Evolutionary conservation across 2,888 invertebrate species (phyloP), one percentile per base, ranked within the genome.

Genomic region (Biston betularia): DNA sequence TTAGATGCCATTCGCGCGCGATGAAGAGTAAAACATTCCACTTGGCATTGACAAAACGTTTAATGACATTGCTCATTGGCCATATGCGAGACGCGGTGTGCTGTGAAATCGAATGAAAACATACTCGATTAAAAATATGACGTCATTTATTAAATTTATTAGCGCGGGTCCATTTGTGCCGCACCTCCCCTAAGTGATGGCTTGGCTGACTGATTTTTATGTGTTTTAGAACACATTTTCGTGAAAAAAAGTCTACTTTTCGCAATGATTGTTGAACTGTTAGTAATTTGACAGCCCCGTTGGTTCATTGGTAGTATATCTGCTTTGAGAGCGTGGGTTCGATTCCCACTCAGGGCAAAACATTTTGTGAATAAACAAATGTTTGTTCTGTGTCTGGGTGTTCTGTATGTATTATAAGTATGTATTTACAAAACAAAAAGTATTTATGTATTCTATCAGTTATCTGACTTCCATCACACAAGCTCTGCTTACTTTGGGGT

Each of bases 51-150:
- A 74, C 75, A 68, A 67, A 75, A 73, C 73, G 67, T 72, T 68
- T 62, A 65, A 69, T 68, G 53, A 67, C 69, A 57, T 54, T 61
- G 72, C 59, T 54, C 68, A 59, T 45, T 60, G 54, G 73, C 74
- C 76, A 75, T 76, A 75, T 75, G 77, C 72, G 76, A 58, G 59
- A 50, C 11, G 38, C 72, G 67, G 50, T 58, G 67, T 67, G 62
- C 70, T 70, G 73, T 69, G 66, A 69, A 78, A 78, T 78, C 71
- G 65, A 77, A 79, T 76, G 74, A 79, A 77, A 79, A 78, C 77
- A 77, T 74, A 73, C 78, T 75, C 70, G 71, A 73, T 72, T 69
- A 71, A 73, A 77, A 73, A 77, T 72, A 66, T 70, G 74, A 70
- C 71, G 70, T 71, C 69, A 62, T 76, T 75, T 74, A 76, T 78